A percentile compares a stretch with the other conserved stretches of the same genome.
These are phyloP conservation scores for Anguilla pacifica DNA, from an alignment of 2,797 vertebrate genomes.

Conservation along the genomic window DNA sequence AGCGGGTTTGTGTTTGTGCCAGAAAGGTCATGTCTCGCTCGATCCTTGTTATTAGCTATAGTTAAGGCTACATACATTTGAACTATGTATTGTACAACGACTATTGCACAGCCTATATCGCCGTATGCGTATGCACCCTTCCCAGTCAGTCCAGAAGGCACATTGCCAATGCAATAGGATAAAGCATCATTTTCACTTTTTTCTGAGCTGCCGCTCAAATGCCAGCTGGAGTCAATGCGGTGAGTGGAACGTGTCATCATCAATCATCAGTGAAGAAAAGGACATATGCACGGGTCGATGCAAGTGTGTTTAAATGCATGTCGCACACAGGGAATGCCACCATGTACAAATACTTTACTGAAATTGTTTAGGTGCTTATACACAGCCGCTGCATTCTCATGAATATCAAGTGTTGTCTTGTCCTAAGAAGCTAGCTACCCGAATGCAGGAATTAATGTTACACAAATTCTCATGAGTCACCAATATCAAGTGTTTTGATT, in stretches of 20 bases:
- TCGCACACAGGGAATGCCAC: not conserved
- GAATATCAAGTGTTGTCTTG: not conserved
- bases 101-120: not conserved
- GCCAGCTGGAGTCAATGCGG: not conserved
- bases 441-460: not conserved
- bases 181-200: conserved; percentile 13
- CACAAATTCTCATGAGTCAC: not conserved
- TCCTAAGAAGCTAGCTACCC: not conserved
- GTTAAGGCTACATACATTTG: not conserved
- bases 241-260: conserved; percentile 1
- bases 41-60: not conserved
- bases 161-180: not conserved
- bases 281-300: not conserved
- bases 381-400: not conserved
- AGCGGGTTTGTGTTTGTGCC: not conserved
- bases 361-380: not conserved
- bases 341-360: not conserved
- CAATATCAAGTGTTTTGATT: not conserved
- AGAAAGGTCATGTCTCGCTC: not conserved
- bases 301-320: not conserved
- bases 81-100: not conserved
- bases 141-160: not conserved
- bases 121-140: not conserved
- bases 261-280: not conserved
- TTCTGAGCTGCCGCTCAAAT: not conserved